Evolutionary conservation across 2,888 invertebrate species (phyloP), one percentile per base, ranked within the genome.

Genomic region (Tholera decimalis): DNA sequence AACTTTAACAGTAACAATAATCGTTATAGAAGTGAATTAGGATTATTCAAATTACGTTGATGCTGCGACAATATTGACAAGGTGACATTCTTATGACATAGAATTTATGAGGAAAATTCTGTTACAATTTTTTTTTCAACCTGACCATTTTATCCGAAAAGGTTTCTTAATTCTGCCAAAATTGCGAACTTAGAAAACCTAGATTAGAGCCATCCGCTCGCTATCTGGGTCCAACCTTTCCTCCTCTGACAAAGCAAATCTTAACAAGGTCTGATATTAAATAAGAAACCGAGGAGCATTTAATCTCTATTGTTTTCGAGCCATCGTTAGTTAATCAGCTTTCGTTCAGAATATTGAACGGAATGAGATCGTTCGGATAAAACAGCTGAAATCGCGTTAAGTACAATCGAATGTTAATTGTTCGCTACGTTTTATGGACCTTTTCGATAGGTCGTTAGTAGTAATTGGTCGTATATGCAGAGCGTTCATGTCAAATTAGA

Each of bases 361-460:
- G 53, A 72, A 79, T 67, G 74, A 65, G 69, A 77, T 79, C 57
- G 66, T 62, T 62, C 41, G 41, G 70, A 75, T 82, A 69, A 74
- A 82, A 78, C 61, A 65, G 76, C 70, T 72, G 69, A 73, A 80
- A 77, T 79, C 65, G 58, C 66, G 76, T 80, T 81, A 80, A 76
- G 59, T 60, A 77, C 77, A 79, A 77, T 82, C 77, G 71, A 77
- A 84, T 84, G 80, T 82, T 86, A 84, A 86, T 84, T 83, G 82
- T 77, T 72, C 63, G 68, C 67, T 77, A 76, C 77, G 69, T 74
- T 86, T 85, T 85, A 85, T 85, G 51, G 71, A 77, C 78, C 62
- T 78, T 81, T 74, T 70, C 73, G 69, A 80, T 77, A 63, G 74
- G 73, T 77, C 77, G 79, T 83, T 84, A 79, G 73, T 73, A 69